Base-by-base conservation (phyloP, 2,888 invertebrate genomes). In the Bhutanitis thaidina region DNA sequence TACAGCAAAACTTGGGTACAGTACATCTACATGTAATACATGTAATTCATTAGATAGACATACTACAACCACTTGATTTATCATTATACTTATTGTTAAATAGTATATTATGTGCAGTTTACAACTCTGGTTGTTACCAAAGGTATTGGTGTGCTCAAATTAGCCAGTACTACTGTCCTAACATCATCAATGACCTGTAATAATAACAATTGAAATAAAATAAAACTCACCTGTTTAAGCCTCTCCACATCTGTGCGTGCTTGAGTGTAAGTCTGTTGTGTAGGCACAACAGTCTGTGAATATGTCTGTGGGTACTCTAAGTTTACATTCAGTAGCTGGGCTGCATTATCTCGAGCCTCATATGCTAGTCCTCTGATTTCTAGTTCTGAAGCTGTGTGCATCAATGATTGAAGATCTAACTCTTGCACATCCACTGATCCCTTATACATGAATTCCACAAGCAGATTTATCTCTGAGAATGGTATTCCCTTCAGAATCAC, bases 361-460 rank as follows among this genome's bases (percentile, higher is more conserved):
- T 91, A 91, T 0, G 92, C 92, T 47, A 93, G 80, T 3, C 93
- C 93, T 59, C 92, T 86, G 49, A 94, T 91, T 74, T 93, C 93
- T 46, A 94, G 74, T 63, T 94, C 93, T 3, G 92, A 92, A 0
- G 93, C 93, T 29, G 93, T 91, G 63, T 92, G 92, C 80, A 93
- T 92, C 47, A 94, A 69, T 0, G 92, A 91, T 56, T 92, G 91
- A 29, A 93, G 74, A 62, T 91, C 91, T 59, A 92, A 84, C 54
- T 92, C 92, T 43, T 92, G 91, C 5, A 94, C 92, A 63, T 93
- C 93, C 53, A 93, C 93, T 1, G 91, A 92, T 0, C 94, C 94
- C 59, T 92, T 92, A 75, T 94, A 94, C 91, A 94, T 94, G 58
- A 93, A 93, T 69, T 93, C 93, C 55, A 93, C 83, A 34, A 93